These are phyloP conservation scores for Crotalus viridis DNA, from an alignment of 2,113 vertebrate genomes.

Conservation along the genomic window DNA sequence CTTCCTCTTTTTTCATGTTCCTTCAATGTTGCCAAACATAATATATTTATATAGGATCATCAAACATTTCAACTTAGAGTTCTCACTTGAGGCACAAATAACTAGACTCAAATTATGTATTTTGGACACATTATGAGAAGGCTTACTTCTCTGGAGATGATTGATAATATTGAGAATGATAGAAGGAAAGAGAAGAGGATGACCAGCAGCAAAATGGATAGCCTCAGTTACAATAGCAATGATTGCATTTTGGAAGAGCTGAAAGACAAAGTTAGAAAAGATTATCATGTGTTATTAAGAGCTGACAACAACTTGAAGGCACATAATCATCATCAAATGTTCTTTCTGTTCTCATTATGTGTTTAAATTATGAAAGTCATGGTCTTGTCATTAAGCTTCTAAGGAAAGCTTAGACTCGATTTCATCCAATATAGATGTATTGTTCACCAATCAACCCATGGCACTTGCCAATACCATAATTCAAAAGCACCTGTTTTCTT, in stretches of 20 bases:
- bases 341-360: background rate
- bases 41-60: background rate
- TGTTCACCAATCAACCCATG: background rate
- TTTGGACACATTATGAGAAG: background rate
- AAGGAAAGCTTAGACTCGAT: background rate
- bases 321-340: background rate
- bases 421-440: background rate
- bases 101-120: background rate
- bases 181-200: background rate
- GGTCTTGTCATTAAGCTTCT: background rate
- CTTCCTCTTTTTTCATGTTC: background rate
- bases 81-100: background rate
- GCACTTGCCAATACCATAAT: background rate
- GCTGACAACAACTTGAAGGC: background rate
- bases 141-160: background rate
- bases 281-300: background rate
- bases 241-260: background rate
- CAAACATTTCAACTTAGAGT: background rate
- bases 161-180: background rate
- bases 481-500: background rate
- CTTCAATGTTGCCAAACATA: background rate
- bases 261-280: background rate
- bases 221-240: background rate
- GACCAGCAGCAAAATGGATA: background rate
- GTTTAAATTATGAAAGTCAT: background rate